A percentile compares a stretch with the other conserved stretches of the same genome.
Conservation (phyloP, 2,113 vertebrate genomes). For the Amphiprion percula region DNA sequence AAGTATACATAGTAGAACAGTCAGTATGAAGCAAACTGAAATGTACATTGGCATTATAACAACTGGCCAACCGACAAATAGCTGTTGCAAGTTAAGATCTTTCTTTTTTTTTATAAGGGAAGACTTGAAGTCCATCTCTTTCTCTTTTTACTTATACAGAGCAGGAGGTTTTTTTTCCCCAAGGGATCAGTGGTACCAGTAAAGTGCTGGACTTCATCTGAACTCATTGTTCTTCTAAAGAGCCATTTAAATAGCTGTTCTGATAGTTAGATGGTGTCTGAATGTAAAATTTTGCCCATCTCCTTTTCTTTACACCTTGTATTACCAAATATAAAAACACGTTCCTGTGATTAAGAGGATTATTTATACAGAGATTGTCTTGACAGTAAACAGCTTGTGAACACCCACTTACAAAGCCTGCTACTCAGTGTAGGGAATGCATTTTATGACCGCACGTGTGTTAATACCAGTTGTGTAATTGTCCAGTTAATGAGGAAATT, state of each 20-base stretch:
- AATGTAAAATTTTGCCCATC: not conserved
- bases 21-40: too few species aligned
- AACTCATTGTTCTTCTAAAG: not conserved
- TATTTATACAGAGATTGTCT: not conserved
- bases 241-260: not conserved
- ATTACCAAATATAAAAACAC: not conserved
- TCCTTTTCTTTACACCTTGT: conserved; percentile 5
- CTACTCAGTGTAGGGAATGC: not conserved
- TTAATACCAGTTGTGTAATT: conserved; percentile 35
- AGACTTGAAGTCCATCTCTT: not conserved
- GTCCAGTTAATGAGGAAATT: conserved; percentile 31
- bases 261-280: conserved; percentile 16
- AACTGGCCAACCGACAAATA: not conserved
- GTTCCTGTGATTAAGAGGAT: not conserved
- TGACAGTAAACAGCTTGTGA: not conserved
- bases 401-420: not conserved
- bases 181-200: not conserved
- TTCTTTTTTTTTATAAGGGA: not conserved
- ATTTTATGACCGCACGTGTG: not conserved
- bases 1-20: not conserved
- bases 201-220: not conserved
- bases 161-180: not conserved
- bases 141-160: not conserved
- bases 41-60: not conserved
- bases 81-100: not conserved